Base-by-base conservation (phyloP, 2,888 invertebrate genomes). In the Scaptomyza cyrtandrae region DNA sequence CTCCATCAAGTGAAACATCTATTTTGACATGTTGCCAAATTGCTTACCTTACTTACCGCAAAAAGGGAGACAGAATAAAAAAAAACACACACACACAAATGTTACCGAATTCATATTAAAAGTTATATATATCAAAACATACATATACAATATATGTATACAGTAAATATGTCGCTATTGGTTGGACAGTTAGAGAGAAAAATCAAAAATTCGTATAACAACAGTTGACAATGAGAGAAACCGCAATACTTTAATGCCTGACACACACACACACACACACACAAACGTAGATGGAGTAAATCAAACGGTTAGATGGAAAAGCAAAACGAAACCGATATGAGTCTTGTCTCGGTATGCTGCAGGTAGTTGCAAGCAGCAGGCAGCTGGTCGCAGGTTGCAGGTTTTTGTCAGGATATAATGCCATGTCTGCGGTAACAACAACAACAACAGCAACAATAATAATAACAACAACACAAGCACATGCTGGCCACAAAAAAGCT, bases 401-500 rank as follows among this genome's bases (percentile, higher is more conserved):
- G 35, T 29, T 41, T 49, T 79, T 79, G 54, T 49, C n/a, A 62
- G 59, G 45, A 72, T 72, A 77, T 80, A 80, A 73, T 77, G 75
- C 79, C 84, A 68, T 64, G 74, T 83, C 80, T 83, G 83, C 77
- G 80, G 84, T 80, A 62, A 69, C 64, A 67, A 57, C 62, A 69
- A 55, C 37, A 63, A 56, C 63, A 64, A 62, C 69, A 68, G 4
- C 68, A 58, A 4, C 48, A 57, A 64, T 48, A 57, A 62, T 61
- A 63, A 56, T 46, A 65, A 46, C 37, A 65, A 46, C 37, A 64
- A 58, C 50, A 59, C 49, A 53, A 56, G 58, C 70, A 71, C 56
- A 78, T 60, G 60, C 53, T 70, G 80, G 67, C 80, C 73, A 80
- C 80, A 78, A 80, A 83, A 80, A 81, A 86, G 80, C 84, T 88